These are phyloP conservation scores for Tetragnatha versicolor DNA, from an alignment of 1,140 invertebrate species.

Conservation along the genomic window DNA sequence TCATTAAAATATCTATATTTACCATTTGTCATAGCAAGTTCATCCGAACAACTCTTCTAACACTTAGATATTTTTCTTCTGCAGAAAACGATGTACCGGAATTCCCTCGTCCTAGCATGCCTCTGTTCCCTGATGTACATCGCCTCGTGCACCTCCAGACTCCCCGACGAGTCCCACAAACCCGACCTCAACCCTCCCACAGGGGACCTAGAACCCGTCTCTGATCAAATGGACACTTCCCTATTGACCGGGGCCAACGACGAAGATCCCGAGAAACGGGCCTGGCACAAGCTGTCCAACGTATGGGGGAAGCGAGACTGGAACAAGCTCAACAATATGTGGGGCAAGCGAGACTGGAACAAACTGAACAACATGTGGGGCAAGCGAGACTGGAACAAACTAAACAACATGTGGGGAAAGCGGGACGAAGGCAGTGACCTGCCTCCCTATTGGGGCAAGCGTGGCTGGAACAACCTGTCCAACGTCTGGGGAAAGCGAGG, in stretches of 20 bases:
- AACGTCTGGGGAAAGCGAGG: constrained; percentile 74
- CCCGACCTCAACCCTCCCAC: background rate
- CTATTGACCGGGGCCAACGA: background rate
- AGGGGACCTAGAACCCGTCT: constrained; percentile 2
- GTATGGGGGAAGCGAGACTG: constrained; percentile 59
- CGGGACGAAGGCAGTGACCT: constrained; percentile 61
- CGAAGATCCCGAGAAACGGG: constrained; percentile 57
- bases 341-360: constrained; percentile 56
- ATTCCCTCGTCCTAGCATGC: background rate
- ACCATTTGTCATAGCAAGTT: too few species aligned
- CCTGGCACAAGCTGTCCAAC: constrained; percentile 52
- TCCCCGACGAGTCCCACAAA: constrained; percentile 16
- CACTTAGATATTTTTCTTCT: constrained; percentile 1
- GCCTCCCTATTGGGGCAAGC: background rate
- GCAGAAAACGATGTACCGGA: constrained; percentile 10
- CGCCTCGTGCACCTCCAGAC: constrained; percentile 16
- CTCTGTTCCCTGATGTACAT: constrained; percentile 31
- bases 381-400: constrained; percentile 56
- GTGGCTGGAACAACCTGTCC: constrained; percentile 53
- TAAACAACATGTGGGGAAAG: constrained; percentile 57
- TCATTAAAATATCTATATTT: too few species aligned
- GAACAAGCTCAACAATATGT: constrained; percentile 58
- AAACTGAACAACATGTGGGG: constrained; percentile 57
- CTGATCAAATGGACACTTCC: background rate
- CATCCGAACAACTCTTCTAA: too few species aligned